Evolutionary conservation across 2,113 vertebrate species (phyloP).

Genomic region (Neomonachus schauinslandi): DNA sequence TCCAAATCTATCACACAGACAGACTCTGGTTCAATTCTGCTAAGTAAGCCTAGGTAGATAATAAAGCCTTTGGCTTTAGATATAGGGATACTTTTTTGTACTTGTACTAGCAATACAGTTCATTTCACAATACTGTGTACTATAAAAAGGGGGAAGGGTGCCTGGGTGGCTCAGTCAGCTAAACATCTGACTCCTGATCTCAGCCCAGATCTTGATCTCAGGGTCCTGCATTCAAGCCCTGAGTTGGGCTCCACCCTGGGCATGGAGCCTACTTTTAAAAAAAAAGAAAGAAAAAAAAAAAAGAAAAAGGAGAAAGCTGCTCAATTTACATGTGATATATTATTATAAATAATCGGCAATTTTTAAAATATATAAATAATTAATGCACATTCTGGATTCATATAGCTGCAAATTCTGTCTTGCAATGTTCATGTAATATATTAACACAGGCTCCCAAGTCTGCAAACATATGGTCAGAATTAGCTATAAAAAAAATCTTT

Average conservation of each 20-base stretch:
- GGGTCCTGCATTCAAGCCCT: not conserved
- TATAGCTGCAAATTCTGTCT: not conserved
- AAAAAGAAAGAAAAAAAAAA: not conserved
- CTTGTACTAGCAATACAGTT: not conserved
- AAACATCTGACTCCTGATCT: not conserved
- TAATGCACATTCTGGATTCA: not conserved
- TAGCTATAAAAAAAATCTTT: not conserved
- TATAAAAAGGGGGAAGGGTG: not conserved
- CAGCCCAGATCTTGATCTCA: not conserved
- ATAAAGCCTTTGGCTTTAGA: not conserved
- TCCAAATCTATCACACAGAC: not conserved
- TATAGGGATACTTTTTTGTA: not conserved
- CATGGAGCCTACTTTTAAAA: not conserved
- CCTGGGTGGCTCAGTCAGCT: not conserved
- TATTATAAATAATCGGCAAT: constrained; percentile 43
- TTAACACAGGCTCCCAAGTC: not conserved
- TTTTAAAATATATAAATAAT: constrained; percentile 24
- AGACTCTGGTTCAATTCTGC: not conserved
- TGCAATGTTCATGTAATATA: constrained; percentile 23
- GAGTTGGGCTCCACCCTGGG: not conserved
- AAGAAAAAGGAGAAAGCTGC: not conserved
- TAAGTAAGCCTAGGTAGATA: not conserved
- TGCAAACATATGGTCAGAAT: constrained; percentile 18
- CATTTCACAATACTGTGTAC: not conserved
- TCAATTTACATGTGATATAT: constrained; percentile 21